Evolutionary conservation across 2,888 invertebrate species (phyloP).

Genomic region (Neria commutata): DNA sequence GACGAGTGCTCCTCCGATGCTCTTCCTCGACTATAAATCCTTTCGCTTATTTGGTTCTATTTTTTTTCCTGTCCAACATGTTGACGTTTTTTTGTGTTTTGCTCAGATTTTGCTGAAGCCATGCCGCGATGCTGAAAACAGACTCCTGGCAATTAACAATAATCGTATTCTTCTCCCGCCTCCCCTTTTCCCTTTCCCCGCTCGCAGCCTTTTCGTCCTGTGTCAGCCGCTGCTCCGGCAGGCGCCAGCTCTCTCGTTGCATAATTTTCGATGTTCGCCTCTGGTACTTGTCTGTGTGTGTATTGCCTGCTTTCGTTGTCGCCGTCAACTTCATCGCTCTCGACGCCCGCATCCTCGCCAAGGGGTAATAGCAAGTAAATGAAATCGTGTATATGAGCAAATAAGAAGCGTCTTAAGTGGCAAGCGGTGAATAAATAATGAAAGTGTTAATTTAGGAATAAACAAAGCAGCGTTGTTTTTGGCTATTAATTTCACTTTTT

Average conservation of each 20-base stretch:
- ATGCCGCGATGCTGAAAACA: neutral
- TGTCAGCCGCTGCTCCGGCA: no score
- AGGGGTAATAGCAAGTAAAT: neutral
- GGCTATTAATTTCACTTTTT: slow-evolving; percentile 10
- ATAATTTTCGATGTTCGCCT: no score
- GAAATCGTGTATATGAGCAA: slow-evolving; percentile 3
- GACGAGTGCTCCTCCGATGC: neutral
- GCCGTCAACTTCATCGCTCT: neutral
- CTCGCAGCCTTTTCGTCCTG: neutral
- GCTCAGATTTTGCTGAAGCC: neutral
- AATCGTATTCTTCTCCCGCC: slow-evolving; percentile 8
- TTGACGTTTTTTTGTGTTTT: neutral
- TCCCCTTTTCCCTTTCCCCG: neutral
- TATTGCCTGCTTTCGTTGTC: neutral
- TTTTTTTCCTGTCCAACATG: no score
- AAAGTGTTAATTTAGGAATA: slow-evolving; percentile 34
- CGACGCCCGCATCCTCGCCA: neutral
- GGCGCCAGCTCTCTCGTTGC: no score
- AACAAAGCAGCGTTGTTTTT: slow-evolving; percentile 28
- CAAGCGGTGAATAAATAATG: slow-evolving; percentile 29
- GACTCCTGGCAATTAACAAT: slow-evolving; percentile 18
- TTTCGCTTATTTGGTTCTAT: slow-evolving; percentile 5
- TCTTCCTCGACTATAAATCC: slow-evolving; percentile 9
- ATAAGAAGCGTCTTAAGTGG: slow-evolving; percentile 12
- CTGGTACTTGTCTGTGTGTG: neutral